Base-by-base conservation (phyloP, 2,888 invertebrate genomes). In the Emesis furor region DNA sequence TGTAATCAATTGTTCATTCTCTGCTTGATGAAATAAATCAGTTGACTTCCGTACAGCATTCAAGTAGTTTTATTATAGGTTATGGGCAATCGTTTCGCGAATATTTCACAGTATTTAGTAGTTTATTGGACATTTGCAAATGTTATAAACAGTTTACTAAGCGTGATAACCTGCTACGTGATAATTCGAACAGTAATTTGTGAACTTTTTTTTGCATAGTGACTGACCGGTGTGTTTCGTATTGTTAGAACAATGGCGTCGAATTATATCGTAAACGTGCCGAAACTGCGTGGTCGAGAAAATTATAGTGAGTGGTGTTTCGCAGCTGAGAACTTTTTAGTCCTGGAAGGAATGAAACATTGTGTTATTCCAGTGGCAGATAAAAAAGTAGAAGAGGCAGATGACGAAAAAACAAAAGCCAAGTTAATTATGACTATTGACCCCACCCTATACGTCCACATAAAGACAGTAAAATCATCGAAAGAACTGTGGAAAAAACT, bases 381-480 rank as follows among this genome's bases (percentile, higher is more conserved):
- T 14, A 51, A n/a, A 51, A 51, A 14, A 14, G 51, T 51, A 14
- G 51, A 51, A 0, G 51, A 12, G 14, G 51, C 69, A 73, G 82
- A 82, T 2, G 79, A 86, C 68, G n/a, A 10, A 5, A 88, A 87
- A 42, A 82, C 87, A 0, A 86, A 75, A 77, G 51, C 51, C 85
- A 88, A 89, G 30, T 12, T 89, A 12, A 74, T 86, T 3, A 30
- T 89, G 35, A 89, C 88, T 0, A 86, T 88, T 5, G 88, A 88
- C 37, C 35, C 86, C 2, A 80, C 84, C 7, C 35, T 85, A 42
- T 89, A 81, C 17, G 86, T 85, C 0, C 89, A 89, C 39, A 86
- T 88, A 3, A 89, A 83, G 42, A 59, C 67, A 6, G 77, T 42
- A 7, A 8, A 10, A 1, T 82, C 79, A 24, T 37, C 79, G 17